Conservation (phyloP, 2,888 invertebrate genomes). For the Phymatocera aterrima region DNA sequence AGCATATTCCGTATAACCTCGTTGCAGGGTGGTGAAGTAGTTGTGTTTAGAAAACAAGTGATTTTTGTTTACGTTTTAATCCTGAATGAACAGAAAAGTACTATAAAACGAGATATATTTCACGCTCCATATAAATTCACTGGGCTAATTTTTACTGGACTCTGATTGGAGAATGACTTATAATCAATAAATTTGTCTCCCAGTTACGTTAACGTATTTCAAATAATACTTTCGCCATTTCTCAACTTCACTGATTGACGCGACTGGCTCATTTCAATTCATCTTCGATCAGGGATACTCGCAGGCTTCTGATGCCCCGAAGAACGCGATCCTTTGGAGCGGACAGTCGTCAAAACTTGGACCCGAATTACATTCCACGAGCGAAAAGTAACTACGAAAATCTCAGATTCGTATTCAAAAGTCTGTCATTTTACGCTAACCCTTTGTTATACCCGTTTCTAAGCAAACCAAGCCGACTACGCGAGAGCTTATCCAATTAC, state of each 20-base stretch:
- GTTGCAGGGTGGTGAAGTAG: neutral
- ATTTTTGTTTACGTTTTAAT: neutral
- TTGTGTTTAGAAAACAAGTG: neutral
- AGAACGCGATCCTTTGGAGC: neutral
- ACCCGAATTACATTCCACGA: neutral
- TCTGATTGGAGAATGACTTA: neutral
- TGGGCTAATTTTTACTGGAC: neutral
- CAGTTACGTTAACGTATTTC: slow-evolving; percentile 6
- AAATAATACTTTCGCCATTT: neutral
- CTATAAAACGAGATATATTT: neutral
- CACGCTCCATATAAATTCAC: neutral
- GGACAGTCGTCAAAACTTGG: neutral
- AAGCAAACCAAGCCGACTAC: slow-evolving; percentile 5
- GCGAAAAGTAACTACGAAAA: neutral
- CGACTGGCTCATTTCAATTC: slow-evolving; percentile 11
- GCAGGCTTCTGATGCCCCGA: neutral
- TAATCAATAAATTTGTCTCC: neutral
- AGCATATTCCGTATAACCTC: neutral
- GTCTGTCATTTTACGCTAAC: slow-evolving; percentile 3
- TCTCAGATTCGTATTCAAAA: slow-evolving; percentile 14
- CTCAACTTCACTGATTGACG: neutral
- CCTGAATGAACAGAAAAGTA: neutral
- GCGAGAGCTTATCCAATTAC: slow-evolving; percentile 38
- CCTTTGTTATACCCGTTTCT: slow-evolving; percentile 5
- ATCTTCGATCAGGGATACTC: slow-evolving; percentile 12